These are phyloP conservation scores for Euphysa ruthae DNA, from an alignment of 30 jellyfish, hydroid and myxozoan species.

Conservation along the genomic window DNA sequence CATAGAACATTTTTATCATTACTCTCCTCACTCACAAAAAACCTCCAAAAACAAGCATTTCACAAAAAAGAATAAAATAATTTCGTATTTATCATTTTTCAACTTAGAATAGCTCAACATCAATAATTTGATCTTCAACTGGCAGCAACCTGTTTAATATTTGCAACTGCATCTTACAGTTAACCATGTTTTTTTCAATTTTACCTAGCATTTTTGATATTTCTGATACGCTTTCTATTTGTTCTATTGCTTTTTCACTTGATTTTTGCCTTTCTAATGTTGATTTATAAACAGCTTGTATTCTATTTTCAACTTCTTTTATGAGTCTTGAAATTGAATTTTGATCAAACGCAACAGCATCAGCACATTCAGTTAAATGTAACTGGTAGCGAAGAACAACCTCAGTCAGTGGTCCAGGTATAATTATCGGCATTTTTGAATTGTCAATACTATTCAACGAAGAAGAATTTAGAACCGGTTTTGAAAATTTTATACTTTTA, in stretches of 20 bases:
- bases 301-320: slow-evolving; percentile 53
- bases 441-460: slow-evolving; percentile 39
- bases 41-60: no score
- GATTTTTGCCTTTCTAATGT: slow-evolving; percentile 41
- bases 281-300: slow-evolving; percentile 32
- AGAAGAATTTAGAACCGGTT: slow-evolving; percentile 38
- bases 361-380: slow-evolving; percentile 88
- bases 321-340: slow-evolving; percentile 50
- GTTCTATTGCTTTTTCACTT: slow-evolving; percentile 37
- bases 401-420: slow-evolving; percentile 64
- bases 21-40: no score
- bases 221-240: slow-evolving; percentile 50
- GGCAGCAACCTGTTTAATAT: slow-evolving; percentile 54
- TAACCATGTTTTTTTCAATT: slow-evolving; percentile 42
- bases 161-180: slow-evolving; percentile 23
- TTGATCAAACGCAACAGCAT: slow-evolving; percentile 92
- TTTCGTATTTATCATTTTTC: not conserved
- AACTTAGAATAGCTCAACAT: slow-evolving; percentile 8
- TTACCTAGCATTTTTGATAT: slow-evolving; percentile 39
- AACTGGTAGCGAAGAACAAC: slow-evolving; percentile 70
- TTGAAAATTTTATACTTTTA: slow-evolving; percentile 32
- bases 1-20: no score
- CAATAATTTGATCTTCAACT: slow-evolving; percentile 32
- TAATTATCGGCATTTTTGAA: slow-evolving; percentile 39
- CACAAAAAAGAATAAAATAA: no score